Evolutionary conservation across 2,888 invertebrate genomes (phyloP), one percentile per base, ranked within the genome.

Genomic region (Agriotes lineatus): DNA sequence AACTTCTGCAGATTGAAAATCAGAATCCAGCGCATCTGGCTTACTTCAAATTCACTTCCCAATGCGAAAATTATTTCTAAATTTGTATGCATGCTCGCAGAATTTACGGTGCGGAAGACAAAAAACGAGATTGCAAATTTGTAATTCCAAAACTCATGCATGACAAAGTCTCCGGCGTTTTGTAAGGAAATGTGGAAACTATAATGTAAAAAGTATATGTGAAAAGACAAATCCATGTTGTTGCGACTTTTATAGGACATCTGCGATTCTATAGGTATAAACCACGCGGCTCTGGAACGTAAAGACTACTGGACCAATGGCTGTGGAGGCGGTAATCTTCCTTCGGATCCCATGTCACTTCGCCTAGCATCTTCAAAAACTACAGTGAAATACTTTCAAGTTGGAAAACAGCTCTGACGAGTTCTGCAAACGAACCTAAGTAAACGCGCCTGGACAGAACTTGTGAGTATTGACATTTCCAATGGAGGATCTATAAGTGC

Each of bases 181-280:
- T 68, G 59, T 63, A 68, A 52, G 63, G 35, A 65, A 69, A 66
- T 69, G 61, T 50, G 60, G 61, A 71, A 68, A 71, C 72, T 72
- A 76, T 80, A 80, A 80, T 78, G 76, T 75, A 74, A 73, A 75
- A 75, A 76, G 79, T 77, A 79, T 80, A 79, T 79, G 80, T 77
- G 78, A 74, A 75, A 76, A 77, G 79, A 81, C 81, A 82, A 82
- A 82, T 82, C 81, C 81, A 73, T 72, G 79, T 78, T 79, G 80
- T 78, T 80, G 78, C 78, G 79, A 80, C 77, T 82, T 82, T 82
- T 82, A 82, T 82, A 80, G 80, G 80, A 79, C 80, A 80, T 80
- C 79, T 79, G 80, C 81, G 81, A 81, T 81, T 81, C 81, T 79
- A 79, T 80, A 79, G 79, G 79, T 78, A 78, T 79, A 79, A 78